These are phyloP conservation scores for Physella acuta DNA, from an alignment of 1,140 invertebrate species.

Conservation along the genomic window DNA sequence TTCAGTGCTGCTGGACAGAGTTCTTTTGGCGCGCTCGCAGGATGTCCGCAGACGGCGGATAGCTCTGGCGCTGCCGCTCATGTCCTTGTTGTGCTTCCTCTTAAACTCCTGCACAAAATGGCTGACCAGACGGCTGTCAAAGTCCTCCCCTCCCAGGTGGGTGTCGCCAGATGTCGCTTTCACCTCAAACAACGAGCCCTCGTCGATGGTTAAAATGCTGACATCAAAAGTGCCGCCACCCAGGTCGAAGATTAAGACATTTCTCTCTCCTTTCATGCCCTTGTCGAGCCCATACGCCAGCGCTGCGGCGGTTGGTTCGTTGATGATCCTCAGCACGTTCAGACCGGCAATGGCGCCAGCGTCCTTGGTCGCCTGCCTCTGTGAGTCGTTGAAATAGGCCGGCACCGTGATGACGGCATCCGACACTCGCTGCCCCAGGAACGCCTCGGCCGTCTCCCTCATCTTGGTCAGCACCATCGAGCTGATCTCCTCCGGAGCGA, in stretches of 20 bases:
- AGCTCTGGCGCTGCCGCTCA: slow-evolving; percentile 43
- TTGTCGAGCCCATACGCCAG: slow-evolving; percentile 63
- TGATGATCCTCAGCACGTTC: slow-evolving; percentile 4
- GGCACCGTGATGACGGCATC: slow-evolving; percentile 62
- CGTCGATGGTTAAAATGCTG: slow-evolving; percentile 63
- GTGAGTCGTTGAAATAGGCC: slow-evolving; percentile 60
- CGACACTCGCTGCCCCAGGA: slow-evolving; percentile 70
- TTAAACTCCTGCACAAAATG: slow-evolving; percentile 71
- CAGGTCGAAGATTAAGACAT: slow-evolving; percentile 40
- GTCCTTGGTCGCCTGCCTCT: slow-evolving; percentile 53
- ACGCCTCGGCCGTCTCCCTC: slow-evolving; percentile 91
- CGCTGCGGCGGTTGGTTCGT: slow-evolving; percentile 52
- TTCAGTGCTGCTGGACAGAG: slow-evolving; percentile 55
- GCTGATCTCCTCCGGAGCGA: slow-evolving; percentile 87
- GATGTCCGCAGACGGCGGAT: slow-evolving; percentile 66
- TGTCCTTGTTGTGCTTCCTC: slow-evolving; percentile 52
- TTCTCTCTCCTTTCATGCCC: slow-evolving; percentile 60
- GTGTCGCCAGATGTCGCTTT: slow-evolving; percentile 61
- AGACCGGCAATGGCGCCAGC: slow-evolving; percentile 70
- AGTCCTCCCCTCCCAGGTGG: slow-evolving; percentile 72
- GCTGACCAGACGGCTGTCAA: slow-evolving; percentile 70
- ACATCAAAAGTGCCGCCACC: slow-evolving; percentile 38
- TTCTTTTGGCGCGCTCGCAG: slow-evolving; percentile 68
- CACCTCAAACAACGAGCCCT: slow-evolving; percentile 70
- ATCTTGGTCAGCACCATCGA: slow-evolving; percentile 84